Evolutionary conservation across 2,888 invertebrate genomes (phyloP), one percentile per base, ranked within the genome.

Genomic region (Dynastes hyllus): DNA sequence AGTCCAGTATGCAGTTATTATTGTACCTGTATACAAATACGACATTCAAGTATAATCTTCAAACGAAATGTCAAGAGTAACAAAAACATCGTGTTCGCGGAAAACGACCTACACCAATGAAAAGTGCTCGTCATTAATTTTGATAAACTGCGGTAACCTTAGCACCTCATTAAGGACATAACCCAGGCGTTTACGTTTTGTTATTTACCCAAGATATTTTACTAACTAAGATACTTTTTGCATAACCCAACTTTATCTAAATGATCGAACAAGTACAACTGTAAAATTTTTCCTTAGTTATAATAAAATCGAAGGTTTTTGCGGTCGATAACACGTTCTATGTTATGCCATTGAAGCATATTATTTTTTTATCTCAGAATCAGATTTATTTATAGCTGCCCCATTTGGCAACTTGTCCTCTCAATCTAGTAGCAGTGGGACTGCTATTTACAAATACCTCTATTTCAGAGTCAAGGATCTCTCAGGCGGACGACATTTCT

Each of bases 401-500:
- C 69, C 51, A 69, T 69, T 69, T 69, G 69, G 69, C 69, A 69
- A 51, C 27, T 8, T 69, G 51, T 69, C 53, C 53, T 29, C 50
- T 27, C 63, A 13, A 63, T 63, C 29, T 32, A 29, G 63, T 63
- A 32, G 29, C 29, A 63, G 63, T 32, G 29, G 13, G 63, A 63
- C 13, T 27, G 13, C 13, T 63, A 63, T 63, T 63, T 32, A 32
- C 69, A 69, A 69, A 63, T 63, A 63, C 5, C 55, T 8, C 66
- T 45, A 51, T 51, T 69, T 69, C 69, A 69, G 69, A 69, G 69
- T 69, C 69, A 69, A 69, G 69, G 69, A 69, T 69, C 50, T 51
- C 51, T 58, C n/a, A 51, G 13, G 11, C 27, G 13, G 69, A 51
- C 50, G 50, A 69, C 27, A 27, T 29, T 5, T 29, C 27, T 50